phyloP scores from a whole-genome alignment of 1,140 invertebrate species.

The Drosophila melanogaster region DNA sequence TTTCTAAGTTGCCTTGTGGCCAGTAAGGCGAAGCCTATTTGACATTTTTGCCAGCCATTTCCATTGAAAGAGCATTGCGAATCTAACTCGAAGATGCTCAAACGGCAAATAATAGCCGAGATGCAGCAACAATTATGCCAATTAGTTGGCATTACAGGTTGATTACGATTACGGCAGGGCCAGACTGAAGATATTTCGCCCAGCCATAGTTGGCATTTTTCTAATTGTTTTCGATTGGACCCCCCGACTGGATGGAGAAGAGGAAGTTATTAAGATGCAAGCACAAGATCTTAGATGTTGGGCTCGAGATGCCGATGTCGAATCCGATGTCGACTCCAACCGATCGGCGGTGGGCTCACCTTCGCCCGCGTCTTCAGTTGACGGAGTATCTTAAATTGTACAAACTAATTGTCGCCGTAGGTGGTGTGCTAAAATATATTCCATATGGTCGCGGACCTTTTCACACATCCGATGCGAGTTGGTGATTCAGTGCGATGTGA shows the following conservation, averaged over 20 bases:
- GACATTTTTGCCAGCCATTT: conserved; percentile 78
- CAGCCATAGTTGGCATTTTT: conserved; percentile 63
- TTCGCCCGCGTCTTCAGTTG: conserved; percentile 26
- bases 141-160: conserved; percentile 80
- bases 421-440: conserved; percentile 56
- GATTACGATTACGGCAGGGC: conserved; percentile 68
- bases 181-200: conserved; percentile 33
- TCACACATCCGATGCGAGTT: conserved; percentile 36
- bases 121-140: conserved; percentile 72
- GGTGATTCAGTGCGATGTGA: conserved; percentile 40
- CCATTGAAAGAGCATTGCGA: conserved; percentile 73
- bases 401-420: conserved; percentile 51
- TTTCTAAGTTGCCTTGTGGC: conserved; percentile 50
- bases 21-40: conserved; percentile 68
- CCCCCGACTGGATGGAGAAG: conserved; percentile 21
- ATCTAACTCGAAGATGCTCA: conserved; percentile 54
- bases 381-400: conserved; percentile 37
- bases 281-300: background rate
- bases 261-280: conserved; percentile 73
- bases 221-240: conserved; percentile 54
- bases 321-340: conserved; percentile 5
- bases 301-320: conserved; percentile 5
- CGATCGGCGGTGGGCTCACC: conserved; percentile 44
- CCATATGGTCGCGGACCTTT: conserved; percentile 51
- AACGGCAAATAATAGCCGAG: conserved; percentile 36